These are phyloP conservation scores for Carcinoscorpius rotundicauda DNA, from an alignment of 1,140 invertebrate genomes.

Conservation along the genomic window DNA sequence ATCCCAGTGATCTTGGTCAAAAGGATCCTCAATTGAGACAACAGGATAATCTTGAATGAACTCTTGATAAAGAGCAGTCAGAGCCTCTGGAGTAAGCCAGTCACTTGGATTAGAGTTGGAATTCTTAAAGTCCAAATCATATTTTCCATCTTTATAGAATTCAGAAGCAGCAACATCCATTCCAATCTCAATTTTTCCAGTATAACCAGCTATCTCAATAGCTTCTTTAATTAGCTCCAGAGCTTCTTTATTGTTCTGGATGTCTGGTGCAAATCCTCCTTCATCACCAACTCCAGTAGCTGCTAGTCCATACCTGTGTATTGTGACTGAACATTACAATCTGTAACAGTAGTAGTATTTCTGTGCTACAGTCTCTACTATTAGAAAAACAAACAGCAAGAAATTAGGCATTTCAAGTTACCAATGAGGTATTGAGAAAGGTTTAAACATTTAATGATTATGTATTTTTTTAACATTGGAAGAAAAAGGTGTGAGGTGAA, in stretches of 20 bases:
- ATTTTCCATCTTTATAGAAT: constrained; percentile 71
- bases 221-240: constrained; percentile 77
- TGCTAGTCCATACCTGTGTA: constrained; percentile 62
- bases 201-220: constrained; percentile 59
- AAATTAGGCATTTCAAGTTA: too few species aligned
- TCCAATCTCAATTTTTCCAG: constrained; percentile 87
- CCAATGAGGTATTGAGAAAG: too few species aligned
- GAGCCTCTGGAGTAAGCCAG: constrained; percentile 50
- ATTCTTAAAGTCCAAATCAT: constrained; percentile 98
- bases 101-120: constrained; percentile 55
- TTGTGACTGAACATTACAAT: too few species aligned
- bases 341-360: too few species aligned
- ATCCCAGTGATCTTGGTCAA: constrained; percentile 95
- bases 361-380: too few species aligned
- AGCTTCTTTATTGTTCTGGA: constrained; percentile 87
- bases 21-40: constrained; percentile 97
- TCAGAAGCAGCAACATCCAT: constrained; percentile 99
- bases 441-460: too few species aligned
- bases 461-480: too few species aligned
- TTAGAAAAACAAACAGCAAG: too few species aligned
- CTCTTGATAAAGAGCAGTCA: constrained; percentile 75
- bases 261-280: constrained; percentile 98
- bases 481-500: too few species aligned
- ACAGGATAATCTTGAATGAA: constrained; percentile 93
- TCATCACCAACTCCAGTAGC: constrained; percentile 98